Evolutionary conservation across 2,113 vertebrate species (phyloP).

Genomic region (Chamaetylas fuelleborni): DNA sequence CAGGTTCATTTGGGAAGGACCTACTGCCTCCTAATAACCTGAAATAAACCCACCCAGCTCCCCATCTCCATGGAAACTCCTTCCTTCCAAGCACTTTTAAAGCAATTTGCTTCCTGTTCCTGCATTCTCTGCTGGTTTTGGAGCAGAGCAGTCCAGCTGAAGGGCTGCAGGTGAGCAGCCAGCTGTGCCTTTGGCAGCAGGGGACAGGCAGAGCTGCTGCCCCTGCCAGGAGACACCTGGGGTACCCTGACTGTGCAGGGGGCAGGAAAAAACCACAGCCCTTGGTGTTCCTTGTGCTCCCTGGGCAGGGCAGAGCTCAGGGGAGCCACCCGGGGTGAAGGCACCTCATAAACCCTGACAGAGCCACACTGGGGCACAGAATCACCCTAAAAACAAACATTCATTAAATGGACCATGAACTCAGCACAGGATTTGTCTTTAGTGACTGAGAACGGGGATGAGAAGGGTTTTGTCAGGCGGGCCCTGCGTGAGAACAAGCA

Average conservation of each 20-base stretch:
- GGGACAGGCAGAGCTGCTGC: background rate
- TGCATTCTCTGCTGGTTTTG: background rate
- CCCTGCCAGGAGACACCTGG: background rate
- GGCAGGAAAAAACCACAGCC: rapidly evolving
- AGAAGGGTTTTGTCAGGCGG: background rate
- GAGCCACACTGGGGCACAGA: rapidly evolving
- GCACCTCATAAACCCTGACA: rapidly evolving
- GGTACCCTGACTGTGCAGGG: rapidly evolving
- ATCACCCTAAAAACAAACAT: rapidly evolving
- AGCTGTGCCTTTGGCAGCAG: background rate
- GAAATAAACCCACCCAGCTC: background rate
- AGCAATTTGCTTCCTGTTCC: background rate
- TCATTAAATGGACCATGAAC: rapidly evolving
- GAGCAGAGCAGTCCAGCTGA: background rate
- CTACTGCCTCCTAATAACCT: background rate
- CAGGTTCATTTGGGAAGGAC: background rate
- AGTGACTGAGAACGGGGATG: rapidly evolving
- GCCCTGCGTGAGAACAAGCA: background rate
- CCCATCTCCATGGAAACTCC: background rate
- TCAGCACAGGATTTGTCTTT: rapidly evolving
- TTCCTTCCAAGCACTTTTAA: background rate
- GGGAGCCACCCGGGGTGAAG: background rate
- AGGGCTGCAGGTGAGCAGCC: background rate
- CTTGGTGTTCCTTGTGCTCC: background rate
- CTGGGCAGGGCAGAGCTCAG: background rate